phyloP scores from a whole-genome alignment of 1,140 invertebrate genomes.

The Coenobita brevimanus region DNA sequence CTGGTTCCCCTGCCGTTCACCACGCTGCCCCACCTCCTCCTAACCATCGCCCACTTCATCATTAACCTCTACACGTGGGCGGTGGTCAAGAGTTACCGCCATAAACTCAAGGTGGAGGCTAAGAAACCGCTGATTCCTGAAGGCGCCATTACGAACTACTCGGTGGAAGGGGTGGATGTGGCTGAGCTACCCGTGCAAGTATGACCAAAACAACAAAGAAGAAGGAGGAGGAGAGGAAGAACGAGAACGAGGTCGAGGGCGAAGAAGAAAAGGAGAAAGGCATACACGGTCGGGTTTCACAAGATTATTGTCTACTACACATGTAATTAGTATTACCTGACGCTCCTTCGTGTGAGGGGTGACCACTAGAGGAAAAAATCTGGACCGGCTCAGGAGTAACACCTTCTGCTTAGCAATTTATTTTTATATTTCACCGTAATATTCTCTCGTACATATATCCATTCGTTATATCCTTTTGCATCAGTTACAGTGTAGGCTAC shows the following conservation, averaged over 20 bases:
- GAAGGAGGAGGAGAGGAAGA: not conserved
- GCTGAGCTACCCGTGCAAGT: constrained; percentile 30
- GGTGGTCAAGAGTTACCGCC: constrained; percentile 57
- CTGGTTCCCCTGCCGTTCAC: constrained; percentile 61
- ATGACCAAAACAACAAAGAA: not conserved
- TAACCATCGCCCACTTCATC: constrained; percentile 53
- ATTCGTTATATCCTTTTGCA: too few species aligned
- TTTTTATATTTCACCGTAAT: too few species aligned
- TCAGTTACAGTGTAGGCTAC: too few species aligned
- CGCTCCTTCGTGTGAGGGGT: too few species aligned
- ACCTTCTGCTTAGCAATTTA: too few species aligned
- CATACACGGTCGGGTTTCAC: too few species aligned
- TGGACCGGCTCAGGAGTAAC: too few species aligned
- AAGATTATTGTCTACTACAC: too few species aligned
- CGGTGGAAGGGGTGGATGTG: constrained; percentile 52
- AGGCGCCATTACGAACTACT: constrained; percentile 39
- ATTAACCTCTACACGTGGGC: constrained; percentile 60
- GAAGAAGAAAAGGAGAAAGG: too few species aligned
- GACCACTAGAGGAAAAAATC: too few species aligned
- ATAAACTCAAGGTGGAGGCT: constrained; percentile 32
- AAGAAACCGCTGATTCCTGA: constrained; percentile 26
- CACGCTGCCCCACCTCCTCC: constrained; percentile 54
- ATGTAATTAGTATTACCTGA: too few species aligned
- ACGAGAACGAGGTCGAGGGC: not conserved
- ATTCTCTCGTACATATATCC: too few species aligned